Evolutionary conservation across 2,888 invertebrate genomes (phyloP).

Genomic region (Spilarctia lutea): DNA sequence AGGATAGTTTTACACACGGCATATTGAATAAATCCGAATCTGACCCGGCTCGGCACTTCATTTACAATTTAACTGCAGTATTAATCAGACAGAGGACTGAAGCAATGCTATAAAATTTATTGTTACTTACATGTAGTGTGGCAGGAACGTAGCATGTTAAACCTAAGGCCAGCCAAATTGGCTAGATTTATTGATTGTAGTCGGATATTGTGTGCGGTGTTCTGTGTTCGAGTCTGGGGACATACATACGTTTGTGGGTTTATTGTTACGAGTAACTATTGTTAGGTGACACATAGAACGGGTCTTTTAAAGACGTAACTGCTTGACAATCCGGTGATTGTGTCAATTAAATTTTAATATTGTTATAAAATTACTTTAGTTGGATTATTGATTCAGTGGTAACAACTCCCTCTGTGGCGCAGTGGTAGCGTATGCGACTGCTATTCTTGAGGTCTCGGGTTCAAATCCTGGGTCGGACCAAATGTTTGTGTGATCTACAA

Average conservation of each 20-base stretch:
- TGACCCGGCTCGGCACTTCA: slow-evolving; percentile 36
- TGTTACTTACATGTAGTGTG: slow-evolving; percentile 23
- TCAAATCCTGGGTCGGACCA: too few relatives aligned
- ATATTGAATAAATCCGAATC: slow-evolving; percentile 38
- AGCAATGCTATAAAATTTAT: slow-evolving; percentile 40
- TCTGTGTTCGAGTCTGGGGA: neutral
- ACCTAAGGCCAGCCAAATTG: slow-evolving; percentile 13
- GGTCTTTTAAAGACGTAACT: too few relatives aligned
- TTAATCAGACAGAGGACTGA: slow-evolving; percentile 46
- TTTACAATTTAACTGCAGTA: slow-evolving; percentile 51
- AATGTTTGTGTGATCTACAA: too few relatives aligned
- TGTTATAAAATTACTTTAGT: too few relatives aligned
- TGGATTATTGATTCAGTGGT: too few relatives aligned
- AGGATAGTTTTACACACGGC: slow-evolving; percentile 10
- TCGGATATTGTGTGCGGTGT: neutral
- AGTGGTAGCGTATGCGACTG: too few relatives aligned
- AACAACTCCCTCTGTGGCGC: too few relatives aligned
- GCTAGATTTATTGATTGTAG: slow-evolving; percentile 11
- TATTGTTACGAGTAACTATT: neutral
- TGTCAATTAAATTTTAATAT: too few relatives aligned
- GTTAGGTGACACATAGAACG: neutral
- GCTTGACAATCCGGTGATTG: too few relatives aligned
- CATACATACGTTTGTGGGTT: neutral
- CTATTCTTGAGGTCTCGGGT: too few relatives aligned
- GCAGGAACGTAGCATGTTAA: slow-evolving; percentile 9